phyloP scores from a whole-genome alignment of 2,888 invertebrate species.

The Rhaphigaster nebulosa region DNA sequence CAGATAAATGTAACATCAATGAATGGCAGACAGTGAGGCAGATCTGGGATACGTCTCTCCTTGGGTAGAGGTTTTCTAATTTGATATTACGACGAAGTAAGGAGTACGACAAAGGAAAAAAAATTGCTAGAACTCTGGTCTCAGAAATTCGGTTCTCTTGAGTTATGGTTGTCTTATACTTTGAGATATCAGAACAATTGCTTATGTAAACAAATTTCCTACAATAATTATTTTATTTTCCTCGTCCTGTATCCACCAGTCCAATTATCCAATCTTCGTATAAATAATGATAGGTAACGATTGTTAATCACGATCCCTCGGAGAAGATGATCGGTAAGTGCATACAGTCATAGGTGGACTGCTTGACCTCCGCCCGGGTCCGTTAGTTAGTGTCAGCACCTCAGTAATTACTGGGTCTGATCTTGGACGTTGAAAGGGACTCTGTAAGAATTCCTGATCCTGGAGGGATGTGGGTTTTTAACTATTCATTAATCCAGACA shows the following conservation, averaged over 20 bases:
- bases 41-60: no score
- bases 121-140: no score
- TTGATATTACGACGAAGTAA: no score
- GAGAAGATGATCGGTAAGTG: neutral
- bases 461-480: neutral
- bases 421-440: neutral
- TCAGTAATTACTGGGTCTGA: constrained; percentile 15
- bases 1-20: no score
- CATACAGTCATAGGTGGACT: neutral
- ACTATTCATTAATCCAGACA: neutral
- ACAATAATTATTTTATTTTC: neutral
- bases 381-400: neutral
- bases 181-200: neutral
- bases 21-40: no score
- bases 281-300: neutral
- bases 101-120: no score
- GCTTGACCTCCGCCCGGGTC: neutral
- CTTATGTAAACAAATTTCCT: neutral
- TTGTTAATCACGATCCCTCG: neutral
- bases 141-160: no score
- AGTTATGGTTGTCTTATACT: no score
- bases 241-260: neutral
- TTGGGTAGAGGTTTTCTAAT: no score
- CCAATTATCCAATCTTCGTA: neutral
- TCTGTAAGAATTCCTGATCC: neutral